phyloP scores from a whole-genome alignment of 2,113 vertebrate species.

The Acanthisitta chloris region DNA sequence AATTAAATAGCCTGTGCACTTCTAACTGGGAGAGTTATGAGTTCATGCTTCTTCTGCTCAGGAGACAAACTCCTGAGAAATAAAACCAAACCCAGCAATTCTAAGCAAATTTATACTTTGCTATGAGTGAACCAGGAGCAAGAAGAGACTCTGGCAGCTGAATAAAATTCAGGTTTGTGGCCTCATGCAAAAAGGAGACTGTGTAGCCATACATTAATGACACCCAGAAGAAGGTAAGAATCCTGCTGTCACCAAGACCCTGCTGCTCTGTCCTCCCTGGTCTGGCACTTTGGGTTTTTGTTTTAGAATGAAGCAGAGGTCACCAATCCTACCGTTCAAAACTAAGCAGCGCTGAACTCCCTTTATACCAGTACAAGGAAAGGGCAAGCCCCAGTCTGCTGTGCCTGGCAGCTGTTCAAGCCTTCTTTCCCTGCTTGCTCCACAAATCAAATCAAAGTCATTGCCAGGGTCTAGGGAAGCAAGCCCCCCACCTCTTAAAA shows the following conservation, averaged over 20 bases:
- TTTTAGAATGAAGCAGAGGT: background rate
- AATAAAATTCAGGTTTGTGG: background rate
- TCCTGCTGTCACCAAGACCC: background rate
- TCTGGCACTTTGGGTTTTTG: background rate
- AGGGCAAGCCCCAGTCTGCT: background rate
- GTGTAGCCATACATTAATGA: background rate
- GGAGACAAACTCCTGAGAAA: background rate
- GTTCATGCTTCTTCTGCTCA: background rate
- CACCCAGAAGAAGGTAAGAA: background rate
- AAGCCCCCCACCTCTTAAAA: background rate
- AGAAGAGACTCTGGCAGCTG: background rate
- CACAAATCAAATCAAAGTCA: background rate
- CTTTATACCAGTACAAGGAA: background rate
- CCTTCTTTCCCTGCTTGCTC: background rate
- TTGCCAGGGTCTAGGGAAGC: background rate
- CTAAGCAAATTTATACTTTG: background rate
- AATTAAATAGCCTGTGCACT: background rate
- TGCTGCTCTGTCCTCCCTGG: background rate
- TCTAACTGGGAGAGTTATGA: background rate
- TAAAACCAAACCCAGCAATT: background rate
- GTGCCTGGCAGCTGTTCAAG: background rate
- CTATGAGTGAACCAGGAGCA: background rate
- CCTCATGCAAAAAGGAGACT: background rate
- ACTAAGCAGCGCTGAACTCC: background rate
- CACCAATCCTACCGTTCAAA: background rate